These are phyloP conservation scores for Athalia rosae DNA, from an alignment of 2,888 invertebrate species.

Conservation along the genomic window DNA sequence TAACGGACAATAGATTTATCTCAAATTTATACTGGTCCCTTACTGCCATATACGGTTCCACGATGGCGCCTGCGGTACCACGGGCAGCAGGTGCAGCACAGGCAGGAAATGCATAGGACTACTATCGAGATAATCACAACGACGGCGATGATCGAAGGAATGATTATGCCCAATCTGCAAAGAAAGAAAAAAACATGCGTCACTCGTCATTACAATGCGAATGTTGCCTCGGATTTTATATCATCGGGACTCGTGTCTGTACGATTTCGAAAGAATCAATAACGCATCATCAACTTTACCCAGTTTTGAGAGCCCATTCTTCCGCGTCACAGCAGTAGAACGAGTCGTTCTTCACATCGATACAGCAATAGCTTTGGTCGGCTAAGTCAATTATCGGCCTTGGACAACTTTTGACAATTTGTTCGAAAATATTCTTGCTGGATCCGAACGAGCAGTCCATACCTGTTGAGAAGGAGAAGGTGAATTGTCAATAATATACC, in stretches of 20 bases:
- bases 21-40: constrained; percentile 50
- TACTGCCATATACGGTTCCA: constrained; percentile 68
- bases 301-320: constrained; percentile 54
- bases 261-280: neutral
- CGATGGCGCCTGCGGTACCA: constrained; percentile 67
- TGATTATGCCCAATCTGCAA: constrained; percentile 56
- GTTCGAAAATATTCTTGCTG: constrained; percentile 51
- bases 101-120: constrained; percentile 62
- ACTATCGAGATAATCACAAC: constrained; percentile 54
- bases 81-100: constrained; percentile 68
- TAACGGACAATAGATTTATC: neutral
- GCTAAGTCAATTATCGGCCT: constrained; percentile 49
- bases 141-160: constrained; percentile 51
- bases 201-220: neutral
- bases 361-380: constrained; percentile 61
- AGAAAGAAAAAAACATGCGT: neutral
- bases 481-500: neutral
- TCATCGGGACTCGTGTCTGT: neutral
- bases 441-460: constrained; percentile 56
- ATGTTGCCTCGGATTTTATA: neutral
- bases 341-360: constrained; percentile 4
- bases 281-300: constrained; percentile 50
- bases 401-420: constrained; percentile 58
- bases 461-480: constrained; percentile 51
- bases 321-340: constrained; percentile 57